Evolutionary conservation across 1,140 invertebrate genomes (phyloP).

Genomic region (Steinernema khuongi): DNA sequence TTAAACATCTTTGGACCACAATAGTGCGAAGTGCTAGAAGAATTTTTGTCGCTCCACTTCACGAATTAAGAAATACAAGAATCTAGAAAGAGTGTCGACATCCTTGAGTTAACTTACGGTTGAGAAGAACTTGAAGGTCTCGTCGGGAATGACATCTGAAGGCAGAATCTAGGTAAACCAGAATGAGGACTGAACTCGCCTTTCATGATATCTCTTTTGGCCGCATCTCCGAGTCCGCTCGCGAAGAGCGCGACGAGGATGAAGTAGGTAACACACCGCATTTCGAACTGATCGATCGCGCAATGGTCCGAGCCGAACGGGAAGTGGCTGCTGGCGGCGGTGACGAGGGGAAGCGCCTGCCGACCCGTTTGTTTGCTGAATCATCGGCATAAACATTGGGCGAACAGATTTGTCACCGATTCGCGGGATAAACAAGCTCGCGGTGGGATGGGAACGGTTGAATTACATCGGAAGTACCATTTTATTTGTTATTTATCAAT

Average conservation of each 20-base stretch:
- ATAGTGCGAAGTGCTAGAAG: no score
- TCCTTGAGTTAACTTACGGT: neutral
- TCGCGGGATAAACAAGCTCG: no score
- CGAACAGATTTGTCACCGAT: no score
- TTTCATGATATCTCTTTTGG: neutral
- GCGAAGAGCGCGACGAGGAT: neutral
- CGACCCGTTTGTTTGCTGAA: neutral
- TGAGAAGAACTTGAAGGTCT: slow-evolving; percentile 9
- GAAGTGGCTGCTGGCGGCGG: neutral
- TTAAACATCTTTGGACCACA: no score
- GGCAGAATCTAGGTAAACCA: neutral
- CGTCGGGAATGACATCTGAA: slow-evolving; percentile 3
- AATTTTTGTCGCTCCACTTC: neutral
- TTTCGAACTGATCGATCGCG: slow-evolving; percentile 1
- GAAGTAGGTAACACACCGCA: neutral
- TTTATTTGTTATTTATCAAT: no score
- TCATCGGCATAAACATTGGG: neutral
- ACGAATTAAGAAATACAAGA: neutral
- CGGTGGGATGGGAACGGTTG: no score
- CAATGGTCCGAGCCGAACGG: neutral
- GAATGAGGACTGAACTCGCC: neutral
- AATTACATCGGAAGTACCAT: no score
- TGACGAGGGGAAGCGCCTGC: neutral
- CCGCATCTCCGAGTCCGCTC: neutral
- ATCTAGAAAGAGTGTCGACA: neutral